Evolutionary conservation across 2,888 invertebrate species (phyloP), one percentile per base, ranked within the genome.

Genomic region (Pristionchus maxplancki): DNA sequence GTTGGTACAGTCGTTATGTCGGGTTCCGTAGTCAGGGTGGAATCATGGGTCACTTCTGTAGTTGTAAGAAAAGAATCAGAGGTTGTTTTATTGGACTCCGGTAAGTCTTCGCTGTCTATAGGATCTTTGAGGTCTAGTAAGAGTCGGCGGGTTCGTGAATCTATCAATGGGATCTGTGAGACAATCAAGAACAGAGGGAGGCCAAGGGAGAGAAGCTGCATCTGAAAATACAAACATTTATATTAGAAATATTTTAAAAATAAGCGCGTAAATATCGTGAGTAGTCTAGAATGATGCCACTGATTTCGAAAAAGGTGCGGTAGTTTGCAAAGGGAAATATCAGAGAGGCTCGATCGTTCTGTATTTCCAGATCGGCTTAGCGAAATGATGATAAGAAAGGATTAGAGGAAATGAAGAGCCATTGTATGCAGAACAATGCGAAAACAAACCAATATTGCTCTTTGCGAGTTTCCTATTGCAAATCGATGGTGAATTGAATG

Each of bases 341-440:
- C 28, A 28, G 1, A 67, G 34, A 3, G 67, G 28, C 28, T 31
- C 13, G 67, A 67, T 67, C 17, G 67, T 31, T 67, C 62, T 67
- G 67, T 28, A 34, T 67, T 67, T 67, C 31, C 15, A 67, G 67
- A 67, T 67, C 67, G 67, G 67, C 28, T 67, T 67, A 67, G 28
- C 34, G 15, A 28, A 67, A 31, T 67, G 67, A 9, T 67, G 67
- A 67, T 67, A 67, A 67, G 28, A 17, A 67, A 15, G 67, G 67
- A 67, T 67, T 67, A 67, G 67, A 67, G 28, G 67, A 50, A 50
- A 50, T 28, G 62, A 28, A 62, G 20, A n/a, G 2, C n/a, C 28
- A 28, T 62, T 17, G 11, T 34, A 67, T 31, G 67, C 28, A 67
- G 67, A 28, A 34, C 28, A 67, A 17, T 31, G 17, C 31, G 67